Evolutionary conservation across 2,113 vertebrate species (phyloP).

Genomic region (Junco hyemalis): DNA sequence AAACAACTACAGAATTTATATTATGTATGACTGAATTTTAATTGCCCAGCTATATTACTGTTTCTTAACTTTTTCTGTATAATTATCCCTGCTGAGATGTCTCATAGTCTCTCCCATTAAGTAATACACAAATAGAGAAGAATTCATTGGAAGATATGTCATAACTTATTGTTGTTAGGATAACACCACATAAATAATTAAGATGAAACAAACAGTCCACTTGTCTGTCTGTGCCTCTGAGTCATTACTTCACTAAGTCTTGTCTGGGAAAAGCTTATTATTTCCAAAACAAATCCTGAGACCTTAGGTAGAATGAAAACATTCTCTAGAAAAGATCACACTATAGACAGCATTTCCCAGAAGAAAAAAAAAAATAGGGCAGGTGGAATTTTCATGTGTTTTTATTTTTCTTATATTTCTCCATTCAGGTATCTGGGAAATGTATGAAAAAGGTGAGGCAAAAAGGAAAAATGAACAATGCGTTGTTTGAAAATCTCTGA

Average conservation of each 20-base stretch:
- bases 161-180: background rate
- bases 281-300: background rate
- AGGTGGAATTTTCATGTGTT: background rate
- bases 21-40: background rate
- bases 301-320: background rate
- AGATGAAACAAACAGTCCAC: background rate
- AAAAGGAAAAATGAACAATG: background rate
- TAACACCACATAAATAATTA: background rate
- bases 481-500: background rate
- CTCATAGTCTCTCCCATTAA: background rate
- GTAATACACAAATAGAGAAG: background rate
- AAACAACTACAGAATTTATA: background rate
- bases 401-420: background rate
- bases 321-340: background rate
- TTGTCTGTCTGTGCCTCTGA: background rate
- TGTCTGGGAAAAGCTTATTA: background rate
- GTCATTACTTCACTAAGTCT: background rate
- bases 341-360: background rate
- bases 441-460: background rate
- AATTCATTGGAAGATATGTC: background rate
- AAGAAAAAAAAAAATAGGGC: accelerated
- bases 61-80: background rate
- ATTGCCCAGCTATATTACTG: background rate
- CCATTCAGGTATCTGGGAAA: background rate
- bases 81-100: background rate